Evolutionary conservation across 2,113 vertebrate genomes (phyloP).

Genomic region (Antidorcas marsupialis): DNA sequence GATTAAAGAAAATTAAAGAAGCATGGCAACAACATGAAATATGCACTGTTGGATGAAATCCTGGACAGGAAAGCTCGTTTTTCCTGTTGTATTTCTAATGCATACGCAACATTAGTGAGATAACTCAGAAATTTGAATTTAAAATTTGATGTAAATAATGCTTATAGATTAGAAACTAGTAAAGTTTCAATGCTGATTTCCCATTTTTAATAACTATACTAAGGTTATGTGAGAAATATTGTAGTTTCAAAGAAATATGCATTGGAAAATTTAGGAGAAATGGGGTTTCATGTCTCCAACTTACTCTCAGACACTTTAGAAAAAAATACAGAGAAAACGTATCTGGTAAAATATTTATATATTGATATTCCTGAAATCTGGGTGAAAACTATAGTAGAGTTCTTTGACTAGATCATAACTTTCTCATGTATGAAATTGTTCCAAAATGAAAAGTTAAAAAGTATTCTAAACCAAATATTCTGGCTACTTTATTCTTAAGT

Average conservation of each 20-base stretch:
- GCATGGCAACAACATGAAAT: neutral
- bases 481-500: neutral
- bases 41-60: neutral
- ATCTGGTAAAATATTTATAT: neutral
- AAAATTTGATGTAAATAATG: neutral
- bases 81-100: neutral
- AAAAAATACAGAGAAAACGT: neutral
- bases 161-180: neutral
- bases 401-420: neutral
- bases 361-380: neutral
- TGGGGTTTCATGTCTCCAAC: neutral
- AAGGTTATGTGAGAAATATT: neutral
- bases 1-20: neutral
- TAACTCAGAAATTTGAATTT: neutral
- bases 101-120: neutral
- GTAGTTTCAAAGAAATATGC: neutral
- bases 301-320: neutral
- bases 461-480: neutral
- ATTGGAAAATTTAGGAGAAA: neutral
- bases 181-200: neutral
- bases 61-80: neutral
- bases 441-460: neutral
- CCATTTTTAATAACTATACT: neutral
- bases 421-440: neutral
- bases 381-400: neutral